Evolutionary conservation across 1,140 invertebrate genomes (phyloP).

Genomic region (Calephelis virginiensis): DNA sequence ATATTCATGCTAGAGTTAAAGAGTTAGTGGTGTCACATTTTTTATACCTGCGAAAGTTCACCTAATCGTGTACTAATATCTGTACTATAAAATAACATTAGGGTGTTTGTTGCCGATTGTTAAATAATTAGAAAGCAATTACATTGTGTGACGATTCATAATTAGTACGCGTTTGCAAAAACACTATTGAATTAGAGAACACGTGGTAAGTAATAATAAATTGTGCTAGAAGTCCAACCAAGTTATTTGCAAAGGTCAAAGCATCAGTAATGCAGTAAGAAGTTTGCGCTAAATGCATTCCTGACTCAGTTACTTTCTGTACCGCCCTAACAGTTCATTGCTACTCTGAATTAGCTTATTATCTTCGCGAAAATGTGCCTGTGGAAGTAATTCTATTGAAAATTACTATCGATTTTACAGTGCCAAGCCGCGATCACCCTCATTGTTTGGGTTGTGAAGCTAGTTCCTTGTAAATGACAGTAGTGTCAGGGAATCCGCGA

Average conservation of each 20-base stretch:
- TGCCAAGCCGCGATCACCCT: slow-evolving; percentile 69
- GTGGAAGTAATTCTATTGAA: slow-evolving; percentile 39
- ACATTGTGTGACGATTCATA: too few species aligned
- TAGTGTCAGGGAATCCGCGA: slow-evolving; percentile 47
- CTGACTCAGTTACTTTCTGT: neutral
- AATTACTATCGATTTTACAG: slow-evolving; percentile 63
- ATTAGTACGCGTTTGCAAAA: too few species aligned
- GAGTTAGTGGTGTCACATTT: too few species aligned
- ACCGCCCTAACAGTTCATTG: neutral
- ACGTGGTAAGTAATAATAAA: too few species aligned
- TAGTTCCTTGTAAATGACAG: slow-evolving; percentile 67
- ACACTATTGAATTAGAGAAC: too few species aligned
- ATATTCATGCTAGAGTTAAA: too few species aligned
- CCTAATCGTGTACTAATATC: too few species aligned
- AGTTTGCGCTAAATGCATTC: neutral
- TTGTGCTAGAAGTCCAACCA: neutral
- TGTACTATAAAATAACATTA: too few species aligned
- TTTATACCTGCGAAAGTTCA: too few species aligned
- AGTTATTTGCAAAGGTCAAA: slow-evolving; percentile 3
- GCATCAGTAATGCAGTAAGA: slow-evolving; percentile 3
- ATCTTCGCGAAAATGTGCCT: slow-evolving; percentile 5
- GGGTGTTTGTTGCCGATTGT: too few species aligned
- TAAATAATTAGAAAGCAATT: too few species aligned
- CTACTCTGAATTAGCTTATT: neutral
- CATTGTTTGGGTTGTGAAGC: slow-evolving; percentile 69